phyloP scores from a whole-genome alignment of 2,888 invertebrate genomes.

The Lasioglossum oenotherae region DNA sequence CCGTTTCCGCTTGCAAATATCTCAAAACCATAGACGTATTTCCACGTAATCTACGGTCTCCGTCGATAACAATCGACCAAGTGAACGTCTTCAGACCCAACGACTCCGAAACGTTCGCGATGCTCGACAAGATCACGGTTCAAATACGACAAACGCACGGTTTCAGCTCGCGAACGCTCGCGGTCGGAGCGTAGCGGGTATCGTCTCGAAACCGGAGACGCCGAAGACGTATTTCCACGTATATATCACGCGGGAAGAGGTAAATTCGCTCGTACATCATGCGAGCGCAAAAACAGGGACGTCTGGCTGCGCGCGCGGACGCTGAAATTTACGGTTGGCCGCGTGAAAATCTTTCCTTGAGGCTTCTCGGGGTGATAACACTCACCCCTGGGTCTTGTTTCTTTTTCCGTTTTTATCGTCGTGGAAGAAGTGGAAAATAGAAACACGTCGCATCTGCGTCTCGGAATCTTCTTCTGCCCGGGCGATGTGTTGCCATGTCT shows the following conservation, averaged over 20 bases:
- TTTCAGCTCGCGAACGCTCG: conserved; percentile 21
- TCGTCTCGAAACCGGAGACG: conserved; percentile 18
- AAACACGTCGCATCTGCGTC: conserved; percentile 1
- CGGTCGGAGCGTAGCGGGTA: conserved; percentile 8
- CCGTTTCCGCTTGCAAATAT: neutral
- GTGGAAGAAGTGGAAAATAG: conserved; percentile 11
- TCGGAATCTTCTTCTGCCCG: conserved; percentile 8
- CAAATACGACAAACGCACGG: neutral
- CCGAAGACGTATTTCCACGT: conserved; percentile 41
- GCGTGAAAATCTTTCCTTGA: conserved; percentile 39
- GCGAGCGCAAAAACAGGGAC: conserved; percentile 51
- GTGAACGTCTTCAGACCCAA: neutral
- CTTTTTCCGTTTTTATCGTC: conserved; percentile 9
- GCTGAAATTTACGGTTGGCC: conserved; percentile 55
- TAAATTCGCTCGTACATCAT: conserved; percentile 55
- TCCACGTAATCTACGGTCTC: neutral
- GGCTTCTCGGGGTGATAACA: conserved; percentile 39
- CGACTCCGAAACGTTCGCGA: neutral
- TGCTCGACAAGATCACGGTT: neutral
- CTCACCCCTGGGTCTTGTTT: conserved; percentile 22
- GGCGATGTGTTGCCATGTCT: neutral
- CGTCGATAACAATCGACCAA: conserved; percentile 10
- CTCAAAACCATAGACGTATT: neutral
- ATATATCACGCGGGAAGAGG: conserved; percentile 35
- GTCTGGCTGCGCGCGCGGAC: conserved; percentile 38